Base-by-base conservation (phyloP, 2,797 vertebrate genomes). In the Echeneis naucrates region DNA sequence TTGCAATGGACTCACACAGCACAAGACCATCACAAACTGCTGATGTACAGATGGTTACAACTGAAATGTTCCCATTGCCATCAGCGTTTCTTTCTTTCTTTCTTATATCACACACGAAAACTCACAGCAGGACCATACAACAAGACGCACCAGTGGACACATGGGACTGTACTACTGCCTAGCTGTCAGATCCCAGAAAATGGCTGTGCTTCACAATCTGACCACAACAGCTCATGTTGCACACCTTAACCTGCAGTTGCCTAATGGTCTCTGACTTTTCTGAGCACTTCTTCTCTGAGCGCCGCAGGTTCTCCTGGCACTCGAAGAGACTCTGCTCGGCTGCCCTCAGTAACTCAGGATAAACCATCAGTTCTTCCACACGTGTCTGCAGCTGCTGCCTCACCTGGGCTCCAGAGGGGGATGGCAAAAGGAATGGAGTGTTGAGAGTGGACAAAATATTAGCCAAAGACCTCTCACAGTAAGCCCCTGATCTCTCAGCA, bases 221-320 rank as follows among this genome's bases (percentile, higher is more conserved):
- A 75, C 63, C 51, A 21, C 16, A 21, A 44, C 76, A 51, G 71
- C 68, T 68, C 26, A 37, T 2, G 21, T 65, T 56, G 80, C 92
- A 89, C 91, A 97, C 95, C 95, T 96, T 92, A 83, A 85, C 83
- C 92, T 95, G 95, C 50, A 95, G 93, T 64, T 95, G 93, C 86
- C 87, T 93, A 91, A 92, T 6, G 78, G 90, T 70, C 88, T 89
- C 91, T 21, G 93, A 91, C 88, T 94, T 93, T 87, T 94, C 89
- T 64, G 90, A 86, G 71, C 56, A 85, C 67, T 79, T 94, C 77
- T 75, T 91, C 91, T 95, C 83, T 69, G 63, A 91, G 83, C 59
- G 79, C 44, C 60, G 77, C 83, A 96, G 87, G 13, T 77, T 93
- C 81, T 94, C 92, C 90, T 93, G 94, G 92, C 88, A 90, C 58